Evolutionary conservation across 2,113 vertebrate genomes (phyloP), one percentile per base, ranked within the genome.

Genomic region (Bothrops jararaca): DNA sequence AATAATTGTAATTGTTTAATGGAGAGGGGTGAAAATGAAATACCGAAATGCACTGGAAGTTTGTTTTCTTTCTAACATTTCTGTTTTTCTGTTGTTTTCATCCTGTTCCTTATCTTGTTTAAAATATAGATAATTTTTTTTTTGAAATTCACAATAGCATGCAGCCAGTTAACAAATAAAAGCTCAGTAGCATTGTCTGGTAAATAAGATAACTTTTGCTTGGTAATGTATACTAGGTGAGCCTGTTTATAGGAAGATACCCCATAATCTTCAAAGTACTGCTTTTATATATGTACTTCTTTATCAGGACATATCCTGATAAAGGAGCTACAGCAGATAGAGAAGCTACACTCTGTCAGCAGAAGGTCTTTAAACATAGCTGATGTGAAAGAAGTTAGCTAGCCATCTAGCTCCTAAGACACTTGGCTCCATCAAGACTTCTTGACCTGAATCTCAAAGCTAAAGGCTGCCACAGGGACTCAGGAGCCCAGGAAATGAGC

Each of bases 1-100:
- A 54, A 24, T 20, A 2, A 0, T 0, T 3, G 0, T 85, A 80
- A 91, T 53, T 10, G 1, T 85, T 60, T 0, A 0, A 1, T 91
- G 92, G 85, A 92, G 93, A 48, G 80, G 52, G 12, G 48, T 3
- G 42, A 5, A 64, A 1, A 0, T 0, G 5, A 86, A 15, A 11
- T 0, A 4, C 26, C 1, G 42, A 6, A 26, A 91, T 69, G 90
- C 18, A 12, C 86, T 74, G 24, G 0, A 0, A 88, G 89, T 29
- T 9, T 85, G 26, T 2, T 26, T 50, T 29, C 1, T 0, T 29
- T 24, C 24, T 26, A 60, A 60, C 58, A 60, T 60, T 64, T 64
- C 26, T 60, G 57, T 64, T 90, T 90, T 52, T 26, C 15, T 10
- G 48, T 90, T 90, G 22, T 90, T 69, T 90, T 90, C 57, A 64